Evolutionary conservation across 2,888 invertebrate species (phyloP), one percentile per base, ranked within the genome.

Genomic region (Thera britannica): DNA sequence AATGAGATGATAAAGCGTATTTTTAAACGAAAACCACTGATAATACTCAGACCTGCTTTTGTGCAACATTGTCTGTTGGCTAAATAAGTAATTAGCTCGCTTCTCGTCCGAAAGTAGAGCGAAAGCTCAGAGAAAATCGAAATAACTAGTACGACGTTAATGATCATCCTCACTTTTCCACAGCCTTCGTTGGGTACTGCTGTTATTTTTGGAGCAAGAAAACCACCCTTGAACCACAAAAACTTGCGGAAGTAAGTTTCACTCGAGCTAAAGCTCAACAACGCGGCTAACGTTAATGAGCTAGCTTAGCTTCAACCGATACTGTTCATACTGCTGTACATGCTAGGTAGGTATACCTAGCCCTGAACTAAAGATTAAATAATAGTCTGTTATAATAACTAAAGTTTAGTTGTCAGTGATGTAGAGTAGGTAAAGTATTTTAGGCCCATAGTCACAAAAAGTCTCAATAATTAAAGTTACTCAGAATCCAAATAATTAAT

Each of bases 171-270:
- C 44, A 35, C 12, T 46, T 35, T 12, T 12, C 46, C 46, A 36
- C 46, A 41, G 48, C 62, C 62, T 62, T 62, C 46, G 35, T 8
- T 52, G 34, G 34, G 52, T 34, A 52, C 52, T 9, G 34, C 35
- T 46, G 41, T 60, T 60, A 23, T 61, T 54, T 54, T 61, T 61
- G 54, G 54, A 44, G 61, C 44, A 54, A 54, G 35, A 23, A 61
- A 51, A 12, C 8, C 51, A 36, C 48, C 46, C 55, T 55, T 55
- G n/a, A 49, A 36, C 36, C 5, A 46, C 46, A 36, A 36, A 59
- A 49, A 49, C 49, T 48, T 2, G 54, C 51, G 34, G 34, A 51
- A 51, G 23, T 55, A 36, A 55, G 36, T 36, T 4, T 56, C 12
- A 36, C 35, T 54, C 34, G 5, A 12, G 54, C 51, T 51, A 54